These are phyloP conservation scores for Formica exsecta DNA, from an alignment of 1,140 invertebrate genomes.

Conservation along the genomic window DNA sequence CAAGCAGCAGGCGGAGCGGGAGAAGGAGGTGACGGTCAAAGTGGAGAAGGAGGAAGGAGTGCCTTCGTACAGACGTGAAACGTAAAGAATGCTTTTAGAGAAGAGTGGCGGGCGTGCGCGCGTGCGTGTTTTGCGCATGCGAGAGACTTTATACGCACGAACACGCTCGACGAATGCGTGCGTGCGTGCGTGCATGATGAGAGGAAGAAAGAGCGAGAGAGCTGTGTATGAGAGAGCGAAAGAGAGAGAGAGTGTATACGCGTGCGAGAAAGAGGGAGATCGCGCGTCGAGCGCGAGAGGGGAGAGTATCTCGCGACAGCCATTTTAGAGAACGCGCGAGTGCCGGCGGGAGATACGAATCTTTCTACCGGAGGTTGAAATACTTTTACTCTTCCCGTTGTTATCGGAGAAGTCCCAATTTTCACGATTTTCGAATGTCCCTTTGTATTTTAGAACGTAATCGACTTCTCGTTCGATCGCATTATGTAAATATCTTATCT, in stretches of 20 bases:
- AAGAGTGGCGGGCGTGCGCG: slow-evolving; percentile 57
- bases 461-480: not conserved
- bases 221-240: not conserved
- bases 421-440: not conserved
- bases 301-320: slow-evolving; percentile 66
- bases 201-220: slow-evolving; percentile 26
- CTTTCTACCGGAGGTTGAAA: slow-evolving; percentile 35
- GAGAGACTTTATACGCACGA: slow-evolving; percentile 54
- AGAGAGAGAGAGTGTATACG: slow-evolving; percentile 7
- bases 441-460: not conserved
- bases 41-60: slow-evolving; percentile 67
- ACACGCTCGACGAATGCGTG: slow-evolving; percentile 14
- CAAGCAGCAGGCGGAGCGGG: slow-evolving; percentile 14
- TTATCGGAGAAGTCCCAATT: not conserved
- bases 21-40: slow-evolving; percentile 44
- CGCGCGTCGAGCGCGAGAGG: slow-evolving; percentile 27
- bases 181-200: slow-evolving; percentile 22
- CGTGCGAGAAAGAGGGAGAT: slow-evolving; percentile 5
- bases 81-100: slow-evolving; percentile 44
- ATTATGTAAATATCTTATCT: slow-evolving; percentile 4
- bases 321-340: slow-evolving; percentile 81
- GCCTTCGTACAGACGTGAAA: slow-evolving; percentile 74
- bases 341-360: slow-evolving; percentile 75
- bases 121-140: slow-evolving; percentile 40
- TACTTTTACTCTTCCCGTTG: not conserved